Conservation (phyloP, 2,888 invertebrate genomes). For the Troides helena region DNA sequence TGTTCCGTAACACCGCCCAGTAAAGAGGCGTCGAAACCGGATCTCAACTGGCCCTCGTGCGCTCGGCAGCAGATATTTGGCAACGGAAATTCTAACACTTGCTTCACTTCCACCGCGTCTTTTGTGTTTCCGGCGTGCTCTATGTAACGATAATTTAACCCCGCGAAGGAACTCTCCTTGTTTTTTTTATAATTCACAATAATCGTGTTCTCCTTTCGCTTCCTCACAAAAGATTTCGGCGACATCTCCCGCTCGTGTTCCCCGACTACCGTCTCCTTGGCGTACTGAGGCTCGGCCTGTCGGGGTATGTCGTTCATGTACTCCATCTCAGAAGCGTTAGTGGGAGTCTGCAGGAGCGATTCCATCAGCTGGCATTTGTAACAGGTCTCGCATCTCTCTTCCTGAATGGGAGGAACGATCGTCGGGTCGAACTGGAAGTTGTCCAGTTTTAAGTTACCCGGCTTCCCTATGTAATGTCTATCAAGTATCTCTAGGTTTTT, state of each 20-base stretch:
- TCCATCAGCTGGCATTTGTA: slow-evolving; percentile 76
- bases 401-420: slow-evolving; percentile 66
- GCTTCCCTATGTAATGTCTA: slow-evolving; percentile 80
- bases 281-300: slow-evolving; percentile 64
- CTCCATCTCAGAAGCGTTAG: slow-evolving; percentile 87
- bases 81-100: slow-evolving; percentile 81
- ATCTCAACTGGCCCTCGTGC: slow-evolving; percentile 33
- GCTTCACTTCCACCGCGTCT: slow-evolving; percentile 52
- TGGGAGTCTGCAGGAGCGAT: slow-evolving; percentile 85
- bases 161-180: slow-evolving; percentile 28
- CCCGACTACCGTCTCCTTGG: slow-evolving; percentile 55
- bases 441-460: slow-evolving; percentile 76
- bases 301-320: slow-evolving; percentile 72
- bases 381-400: slow-evolving; percentile 78
- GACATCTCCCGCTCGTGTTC: slow-evolving; percentile 48
- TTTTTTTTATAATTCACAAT: slow-evolving; percentile 55
- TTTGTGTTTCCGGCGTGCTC: slow-evolving; percentile 33
- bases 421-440: slow-evolving; percentile 76
- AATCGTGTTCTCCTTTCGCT: slow-evolving; percentile 67
- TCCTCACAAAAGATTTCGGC: slow-evolving; percentile 68
- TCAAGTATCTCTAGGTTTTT: slow-evolving; percentile 84
- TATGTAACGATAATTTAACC: slow-evolving; percentile 28
- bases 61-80: slow-evolving; percentile 48
- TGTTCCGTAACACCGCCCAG: slow-evolving; percentile 83
- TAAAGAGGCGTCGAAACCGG: slow-evolving; percentile 81